Percentiles rank a stretch among this genome's conserved stretches.
phyloP scores from a whole-genome alignment of 2,113 vertebrate genomes.

The Corvus moneduloides region DNA sequence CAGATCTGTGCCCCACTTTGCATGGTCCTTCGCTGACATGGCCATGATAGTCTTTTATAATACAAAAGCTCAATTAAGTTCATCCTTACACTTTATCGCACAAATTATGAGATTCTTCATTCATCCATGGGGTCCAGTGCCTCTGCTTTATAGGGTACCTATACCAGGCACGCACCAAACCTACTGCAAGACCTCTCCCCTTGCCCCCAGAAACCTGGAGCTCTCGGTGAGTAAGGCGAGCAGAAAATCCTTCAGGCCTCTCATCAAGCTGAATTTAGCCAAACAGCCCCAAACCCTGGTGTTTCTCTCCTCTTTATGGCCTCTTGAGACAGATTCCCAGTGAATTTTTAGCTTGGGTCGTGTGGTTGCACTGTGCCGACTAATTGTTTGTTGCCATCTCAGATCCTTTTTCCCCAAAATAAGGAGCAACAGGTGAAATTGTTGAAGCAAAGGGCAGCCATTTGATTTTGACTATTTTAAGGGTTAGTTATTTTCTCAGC shows the following conservation, averaged over 20 bases:
- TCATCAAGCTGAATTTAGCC: neutral
- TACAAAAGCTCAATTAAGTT: neutral
- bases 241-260: neutral
- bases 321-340: neutral
- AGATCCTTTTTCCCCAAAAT: neutral
- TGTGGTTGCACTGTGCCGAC: neutral
- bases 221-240: accelerated
- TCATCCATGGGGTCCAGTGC: accelerated
- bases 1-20: neutral
- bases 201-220: neutral
- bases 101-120: neutral
- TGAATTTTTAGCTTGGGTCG: neutral
- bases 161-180: neutral
- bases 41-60: neutral
- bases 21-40: neutral
- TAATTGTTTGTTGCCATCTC: neutral
- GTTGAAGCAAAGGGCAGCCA: neutral
- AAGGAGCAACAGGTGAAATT: neutral
- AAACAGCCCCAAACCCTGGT: neutral
- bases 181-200: neutral
- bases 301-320: neutral
- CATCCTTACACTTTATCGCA: neutral
- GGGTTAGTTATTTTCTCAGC: neutral
- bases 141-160: neutral
- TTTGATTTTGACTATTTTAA: accelerated